A percentile compares a stretch with the other conserved stretches of the same genome.
Conservation (phyloP, 2,888 invertebrate genomes). For the Drosophila incognita region DNA sequence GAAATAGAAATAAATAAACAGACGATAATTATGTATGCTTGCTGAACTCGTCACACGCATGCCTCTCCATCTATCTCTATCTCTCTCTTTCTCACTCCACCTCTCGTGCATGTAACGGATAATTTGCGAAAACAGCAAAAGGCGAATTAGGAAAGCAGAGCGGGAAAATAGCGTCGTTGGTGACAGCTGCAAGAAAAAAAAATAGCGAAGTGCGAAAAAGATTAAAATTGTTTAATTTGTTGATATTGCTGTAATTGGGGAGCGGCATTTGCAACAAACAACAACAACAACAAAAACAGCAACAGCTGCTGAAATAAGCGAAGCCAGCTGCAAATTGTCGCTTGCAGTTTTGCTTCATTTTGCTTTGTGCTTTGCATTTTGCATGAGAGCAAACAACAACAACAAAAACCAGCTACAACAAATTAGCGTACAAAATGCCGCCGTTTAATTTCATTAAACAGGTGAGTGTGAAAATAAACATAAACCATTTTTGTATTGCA, state of each 20-base stretch:
- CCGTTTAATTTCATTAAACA: slow-evolving; percentile 81
- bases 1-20: slow-evolving; percentile 27
- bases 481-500: slow-evolving; percentile 46
- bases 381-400: slow-evolving; percentile 35
- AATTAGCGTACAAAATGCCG: slow-evolving; percentile 70
- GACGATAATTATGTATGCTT: slow-evolving; percentile 27
- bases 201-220: slow-evolving; percentile 62
- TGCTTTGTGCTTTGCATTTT: slow-evolving; percentile 48
- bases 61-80: background rate
- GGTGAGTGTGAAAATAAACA: slow-evolving; percentile 72
- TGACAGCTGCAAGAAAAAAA: slow-evolving; percentile 54
- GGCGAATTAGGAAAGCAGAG: slow-evolving; percentile 46
- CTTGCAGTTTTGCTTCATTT: slow-evolving; percentile 40
- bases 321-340: slow-evolving; percentile 49
- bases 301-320: slow-evolving; percentile 27
- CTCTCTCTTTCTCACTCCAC: slow-evolving; percentile 1
- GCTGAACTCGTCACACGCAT: slow-evolving; percentile 27
- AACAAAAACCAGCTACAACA: slow-evolving; percentile 18
- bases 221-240: slow-evolving; percentile 67
- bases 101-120: slow-evolving; percentile 50
- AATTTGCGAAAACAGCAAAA: slow-evolving; percentile 50
- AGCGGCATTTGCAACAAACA: slow-evolving; percentile 30
- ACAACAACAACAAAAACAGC: slow-evolving; percentile 2
- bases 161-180: slow-evolving; percentile 38
- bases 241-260: slow-evolving; percentile 47